phyloP scores from a whole-genome alignment of 2,888 invertebrate species.

The Drosophila histrio region DNA sequence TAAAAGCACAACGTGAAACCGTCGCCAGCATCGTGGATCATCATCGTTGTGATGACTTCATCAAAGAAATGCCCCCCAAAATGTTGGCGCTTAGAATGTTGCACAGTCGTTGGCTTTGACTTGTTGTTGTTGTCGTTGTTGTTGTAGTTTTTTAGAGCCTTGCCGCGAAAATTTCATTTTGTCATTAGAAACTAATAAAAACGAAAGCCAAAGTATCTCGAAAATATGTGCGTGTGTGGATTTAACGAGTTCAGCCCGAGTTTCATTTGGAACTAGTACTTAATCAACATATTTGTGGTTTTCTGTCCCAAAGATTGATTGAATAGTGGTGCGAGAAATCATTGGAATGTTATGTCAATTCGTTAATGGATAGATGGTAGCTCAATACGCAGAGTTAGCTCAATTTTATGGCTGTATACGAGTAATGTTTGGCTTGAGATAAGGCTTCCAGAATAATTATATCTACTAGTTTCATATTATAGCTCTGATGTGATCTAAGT shows the following conservation, averaged over 20 bases:
- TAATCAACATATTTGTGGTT: slow-evolving; percentile 9
- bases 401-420: background rate
- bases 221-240: background rate
- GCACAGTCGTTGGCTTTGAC: slow-evolving; percentile 37
- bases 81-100: slow-evolving; percentile 68
- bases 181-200: slow-evolving; percentile 75
- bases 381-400: background rate
- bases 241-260: background rate
- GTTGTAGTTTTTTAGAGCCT: slow-evolving; percentile 17
- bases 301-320: background rate
- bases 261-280: slow-evolving; percentile 18
- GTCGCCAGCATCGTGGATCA: slow-evolving; percentile 47
- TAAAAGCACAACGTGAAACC: slow-evolving; percentile 76
- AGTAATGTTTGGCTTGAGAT: no score
- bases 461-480: background rate
- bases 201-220: slow-evolving; percentile 9
- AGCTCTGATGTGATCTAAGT: background rate
- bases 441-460: no score
- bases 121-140: slow-evolving; percentile 10
- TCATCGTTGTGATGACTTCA: slow-evolving; percentile 37
- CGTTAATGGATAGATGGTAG: background rate
- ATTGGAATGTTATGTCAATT: background rate
- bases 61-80: slow-evolving; percentile 64
- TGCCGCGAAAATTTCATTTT: slow-evolving; percentile 60
- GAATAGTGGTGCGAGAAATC: background rate